Evolutionary conservation across 2,888 invertebrate genomes (phyloP), one percentile per base, ranked within the genome.

Genomic region (Drosophila austrosaltans): DNA sequence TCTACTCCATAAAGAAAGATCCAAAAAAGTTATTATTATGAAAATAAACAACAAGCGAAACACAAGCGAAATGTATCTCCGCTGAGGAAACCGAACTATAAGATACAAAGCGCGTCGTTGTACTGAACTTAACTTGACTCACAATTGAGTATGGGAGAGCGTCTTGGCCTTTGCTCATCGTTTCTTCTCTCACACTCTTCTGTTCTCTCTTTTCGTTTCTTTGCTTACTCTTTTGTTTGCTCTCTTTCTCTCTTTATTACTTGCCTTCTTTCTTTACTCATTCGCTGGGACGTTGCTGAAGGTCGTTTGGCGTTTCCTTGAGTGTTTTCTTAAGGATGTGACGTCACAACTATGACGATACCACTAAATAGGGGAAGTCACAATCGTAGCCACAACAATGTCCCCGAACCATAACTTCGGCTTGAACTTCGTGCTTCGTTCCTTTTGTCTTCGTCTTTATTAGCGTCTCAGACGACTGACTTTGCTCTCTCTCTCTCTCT

Each of bases 291-390:
- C 7, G 42, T 16, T 59, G 59, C 44, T 78, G 90, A 89, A 90
- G 87, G 89, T 90, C 83, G 89, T 87, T 81, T 61, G 22, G 3
- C 16, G 76, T 74, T 80, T 87, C 82, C 81, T 88, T 86, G 79
- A 82, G 90, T 61, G 69, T 59, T 66, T 81, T 87, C 87, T 84
- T 87, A 25, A 28, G 68, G 56, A 10, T 62, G 57, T 86, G 87
- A 86, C 86, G 88, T 88, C 86, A 88, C 76, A 69, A 56, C 36
- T 57, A 58, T 69, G 75, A 65, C 82, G 71, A 63, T 60, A 30
- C 48, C 57, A 60, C 40, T 66, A 22, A 54, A 68, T 54, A 87
- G 90, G 90, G 89, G 90, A 74, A 88, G 69, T 39, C 53, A 32
- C 6, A 30, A 6, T 30, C 30, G 30, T 30, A 30, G 30, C 30